Base-by-base conservation (phyloP, 1,140 invertebrate genomes). In the Micrasema longulum region DNA sequence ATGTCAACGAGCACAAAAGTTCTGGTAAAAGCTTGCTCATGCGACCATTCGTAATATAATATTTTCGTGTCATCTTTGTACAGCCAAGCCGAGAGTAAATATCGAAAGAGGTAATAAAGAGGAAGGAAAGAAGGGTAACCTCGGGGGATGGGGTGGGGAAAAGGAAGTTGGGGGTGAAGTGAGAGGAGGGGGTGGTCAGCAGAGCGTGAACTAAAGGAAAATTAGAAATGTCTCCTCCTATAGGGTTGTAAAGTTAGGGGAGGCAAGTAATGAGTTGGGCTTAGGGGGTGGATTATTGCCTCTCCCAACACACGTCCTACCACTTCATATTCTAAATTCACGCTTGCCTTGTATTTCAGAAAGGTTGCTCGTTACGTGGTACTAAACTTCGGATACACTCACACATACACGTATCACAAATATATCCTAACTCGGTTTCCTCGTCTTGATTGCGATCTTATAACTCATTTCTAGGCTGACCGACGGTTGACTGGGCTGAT, bases 121-220 rank as follows among this genome's bases (percentile, higher is more conserved):
- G 6, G 53, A 12, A 3, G 31, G 20, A 31, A 31, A 16, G 16
- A 36, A 57, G 14, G 23, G 20, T 12, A 7, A 14, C 14, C 14
- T 10, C n/a, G 53, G 31, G 31, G 53, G 31, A 35, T 26, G 53
- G n/a, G 31, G 1, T 2, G 60, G 41, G 18, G n/a, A n/a, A n/a
- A n/a, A n/a, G n/a, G n/a, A n/a, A n/a, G n/a, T n/a, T n/a, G n/a
- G n/a, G n/a, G n/a, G n/a, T n/a, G n/a, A n/a, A n/a, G n/a, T n/a
- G n/a, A 18, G 67, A 62, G 50, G 52, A 35, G 45, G 18, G 62
- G 36, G 60, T 69, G 70, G 67, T 69, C 68, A 64, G 66, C 67
- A 67, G 69, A 76, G 64, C 74, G 71, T 76, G 74, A 72, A 72
- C 74, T 67, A 70, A 76, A 72, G 74, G 70, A 76, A 76, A 76